These are phyloP conservation scores for Bombus difficillimus DNA, from an alignment of 1,140 invertebrate species.

Conservation along the genomic window DNA sequence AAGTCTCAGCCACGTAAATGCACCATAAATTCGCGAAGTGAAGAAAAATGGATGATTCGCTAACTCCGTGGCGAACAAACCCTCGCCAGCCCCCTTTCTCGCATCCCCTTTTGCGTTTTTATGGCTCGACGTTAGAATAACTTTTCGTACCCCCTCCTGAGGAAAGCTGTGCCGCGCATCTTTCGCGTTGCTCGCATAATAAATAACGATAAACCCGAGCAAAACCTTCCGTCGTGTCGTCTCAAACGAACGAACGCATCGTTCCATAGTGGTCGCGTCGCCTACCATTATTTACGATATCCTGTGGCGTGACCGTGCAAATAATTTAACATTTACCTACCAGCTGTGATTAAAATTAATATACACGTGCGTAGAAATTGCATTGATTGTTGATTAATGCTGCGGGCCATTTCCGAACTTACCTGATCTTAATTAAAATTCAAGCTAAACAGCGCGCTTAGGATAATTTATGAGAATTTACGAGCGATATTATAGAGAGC, in stretches of 20 bases:
- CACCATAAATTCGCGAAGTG: slow-evolving; percentile 18
- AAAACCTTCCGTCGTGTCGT: not conserved
- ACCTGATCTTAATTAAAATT: not conserved
- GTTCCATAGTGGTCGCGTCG: not conserved
- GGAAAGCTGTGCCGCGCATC: not conserved
- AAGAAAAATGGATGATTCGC: slow-evolving; percentile 38
- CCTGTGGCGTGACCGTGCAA: not conserved
- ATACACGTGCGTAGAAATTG: not conserved
- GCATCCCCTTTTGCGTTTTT: slow-evolving; percentile 4
- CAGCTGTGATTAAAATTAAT: not conserved
- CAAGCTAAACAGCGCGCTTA: no score
- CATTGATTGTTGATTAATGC: no score
- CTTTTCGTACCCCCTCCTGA: not conserved
- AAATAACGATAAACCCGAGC: slow-evolving; percentile 25
- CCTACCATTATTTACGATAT: not conserved
- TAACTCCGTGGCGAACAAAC: not conserved
- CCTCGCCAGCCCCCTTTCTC: not conserved
- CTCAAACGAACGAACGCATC: not conserved
- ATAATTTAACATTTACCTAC: not conserved
- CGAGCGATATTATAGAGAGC: no score
- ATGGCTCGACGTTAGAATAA: not conserved
- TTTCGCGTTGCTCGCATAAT: not conserved
- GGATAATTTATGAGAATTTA: no score
- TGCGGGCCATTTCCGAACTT: no score
- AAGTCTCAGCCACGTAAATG: not conserved